phyloP scores from a whole-genome alignment of 2,888 invertebrate genomes.

The Cheilosia vernalis region DNA sequence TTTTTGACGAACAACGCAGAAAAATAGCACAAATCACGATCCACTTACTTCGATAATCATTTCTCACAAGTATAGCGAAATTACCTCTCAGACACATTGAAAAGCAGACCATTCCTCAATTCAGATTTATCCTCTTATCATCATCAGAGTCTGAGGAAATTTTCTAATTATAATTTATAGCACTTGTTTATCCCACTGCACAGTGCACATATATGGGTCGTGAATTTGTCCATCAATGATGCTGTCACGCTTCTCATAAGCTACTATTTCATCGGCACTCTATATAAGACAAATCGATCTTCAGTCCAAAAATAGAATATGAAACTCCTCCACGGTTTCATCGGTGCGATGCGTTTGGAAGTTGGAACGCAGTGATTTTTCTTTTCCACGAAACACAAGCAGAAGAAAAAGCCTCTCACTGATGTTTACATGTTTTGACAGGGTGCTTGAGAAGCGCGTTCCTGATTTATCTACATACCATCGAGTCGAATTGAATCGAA shows the following conservation, averaged over 20 bases:
- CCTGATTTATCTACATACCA: slow-evolving; percentile 43
- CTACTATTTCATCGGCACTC: slow-evolving; percentile 71
- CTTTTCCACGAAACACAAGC: background rate
- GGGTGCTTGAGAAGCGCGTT: slow-evolving; percentile 76
- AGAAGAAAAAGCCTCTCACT: slow-evolving; percentile 19
- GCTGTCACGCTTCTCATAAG: slow-evolving; percentile 73
- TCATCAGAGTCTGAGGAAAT: background rate
- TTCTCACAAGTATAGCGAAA: slow-evolving; percentile 9
- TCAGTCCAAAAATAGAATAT: slow-evolving; percentile 63
- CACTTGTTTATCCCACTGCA: slow-evolving; percentile 71
- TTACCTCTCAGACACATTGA: slow-evolving; percentile 4
- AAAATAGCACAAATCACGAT: too few relatives aligned
- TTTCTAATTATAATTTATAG: slow-evolving; percentile 69
- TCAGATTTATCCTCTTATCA: slow-evolving; percentile 40
- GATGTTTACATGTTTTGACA: slow-evolving; percentile 83
- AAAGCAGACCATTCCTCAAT: slow-evolving; percentile 25
- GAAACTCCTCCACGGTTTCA: slow-evolving; percentile 11
- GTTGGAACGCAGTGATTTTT: slow-evolving; percentile 22
- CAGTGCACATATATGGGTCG: slow-evolving; percentile 76
- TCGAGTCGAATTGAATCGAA: slow-evolving; percentile 37
- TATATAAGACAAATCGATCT: slow-evolving; percentile 73
- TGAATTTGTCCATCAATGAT: slow-evolving; percentile 79
- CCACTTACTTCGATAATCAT: slow-evolving; percentile 14
- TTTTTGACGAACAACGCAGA: too few relatives aligned
- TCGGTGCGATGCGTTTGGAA: slow-evolving; percentile 13